phyloP scores from a whole-genome alignment of 2,888 invertebrate species.

The Nomada fucata region DNA sequence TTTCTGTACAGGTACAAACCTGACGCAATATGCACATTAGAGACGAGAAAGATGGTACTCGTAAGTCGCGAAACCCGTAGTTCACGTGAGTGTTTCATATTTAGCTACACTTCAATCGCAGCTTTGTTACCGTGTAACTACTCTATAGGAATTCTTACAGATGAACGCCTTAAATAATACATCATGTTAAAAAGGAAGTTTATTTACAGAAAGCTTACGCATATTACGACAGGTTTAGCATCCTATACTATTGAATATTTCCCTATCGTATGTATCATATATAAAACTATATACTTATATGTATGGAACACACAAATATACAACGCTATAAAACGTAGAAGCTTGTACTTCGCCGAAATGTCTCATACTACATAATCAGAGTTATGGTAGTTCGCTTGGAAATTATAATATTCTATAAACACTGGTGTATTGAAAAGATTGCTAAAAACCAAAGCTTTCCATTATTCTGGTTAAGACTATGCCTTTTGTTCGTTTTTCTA shows the following conservation, averaged over 20 bases:
- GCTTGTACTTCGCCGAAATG: slow-evolving; percentile 65
- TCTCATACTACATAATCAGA: slow-evolving; percentile 44
- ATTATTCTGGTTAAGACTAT: slow-evolving; percentile 14
- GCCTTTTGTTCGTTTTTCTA: slow-evolving; percentile 31
- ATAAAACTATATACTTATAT: slow-evolving; percentile 71
- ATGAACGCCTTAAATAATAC: slow-evolving; percentile 17
- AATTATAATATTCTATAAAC: slow-evolving; percentile 19
- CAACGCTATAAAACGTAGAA: slow-evolving; percentile 71
- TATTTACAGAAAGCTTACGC: slow-evolving; percentile 66
- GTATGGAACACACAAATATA: slow-evolving; percentile 71
- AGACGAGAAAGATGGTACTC: slow-evolving; percentile 38
- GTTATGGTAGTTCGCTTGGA: slow-evolving; percentile 15
- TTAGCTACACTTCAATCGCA: not conserved
- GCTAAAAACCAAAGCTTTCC: slow-evolving; percentile 27
- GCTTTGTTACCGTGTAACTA: slow-evolving; percentile 6
- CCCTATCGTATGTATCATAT: slow-evolving; percentile 42
- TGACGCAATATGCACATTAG: slow-evolving; percentile 45
- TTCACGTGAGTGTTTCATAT: slow-evolving; percentile 21
- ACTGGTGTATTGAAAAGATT: slow-evolving; percentile 23
- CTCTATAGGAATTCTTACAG: slow-evolving; percentile 14
- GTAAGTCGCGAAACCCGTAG: slow-evolving; percentile 25
- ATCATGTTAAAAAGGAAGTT: slow-evolving; percentile 44
- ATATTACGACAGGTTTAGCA: slow-evolving; percentile 54
- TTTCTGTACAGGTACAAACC: slow-evolving; percentile 49
- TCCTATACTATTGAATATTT: slow-evolving; percentile 53